Conservation (phyloP, 2,888 invertebrate genomes). For the Drosophila peninsularis region DNA sequence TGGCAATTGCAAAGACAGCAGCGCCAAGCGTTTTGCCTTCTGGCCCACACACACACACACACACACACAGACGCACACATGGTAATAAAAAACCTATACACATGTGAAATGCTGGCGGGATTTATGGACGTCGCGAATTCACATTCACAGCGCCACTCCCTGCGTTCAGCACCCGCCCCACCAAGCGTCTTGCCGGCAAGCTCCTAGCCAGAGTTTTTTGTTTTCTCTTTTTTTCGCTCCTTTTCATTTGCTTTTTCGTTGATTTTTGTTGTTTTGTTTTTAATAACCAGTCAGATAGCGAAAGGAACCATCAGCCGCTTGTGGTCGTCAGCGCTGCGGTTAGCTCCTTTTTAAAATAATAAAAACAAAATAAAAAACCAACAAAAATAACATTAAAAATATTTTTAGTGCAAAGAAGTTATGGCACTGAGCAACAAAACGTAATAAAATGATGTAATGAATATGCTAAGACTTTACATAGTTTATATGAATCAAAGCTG, state of each 20-base stretch:
- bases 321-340: slow-evolving; percentile 63
- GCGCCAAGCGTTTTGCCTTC: slow-evolving; percentile 48
- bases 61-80: slow-evolving; percentile 33
- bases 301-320: slow-evolving; percentile 53
- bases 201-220: slow-evolving; percentile 36
- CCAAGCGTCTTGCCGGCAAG: slow-evolving; percentile 6
- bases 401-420: slow-evolving; percentile 36
- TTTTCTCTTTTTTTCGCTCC: slow-evolving; percentile 33
- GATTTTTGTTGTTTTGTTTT: slow-evolving; percentile 53
- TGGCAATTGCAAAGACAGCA: slow-evolving; percentile 64
- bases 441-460: background rate
- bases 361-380: slow-evolving; percentile 22
- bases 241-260: slow-evolving; percentile 8
- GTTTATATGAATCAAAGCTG: background rate
- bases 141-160: slow-evolving; percentile 35
- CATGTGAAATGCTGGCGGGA: slow-evolving; percentile 73
- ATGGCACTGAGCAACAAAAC: slow-evolving; percentile 43
- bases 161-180: background rate
- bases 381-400: slow-evolving; percentile 29
- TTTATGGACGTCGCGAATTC: slow-evolving; percentile 70
- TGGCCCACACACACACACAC: slow-evolving; percentile 21
- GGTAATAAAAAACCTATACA: slow-evolving; percentile 77
- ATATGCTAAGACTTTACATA: background rate
- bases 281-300: slow-evolving; percentile 71
- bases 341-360: slow-evolving; percentile 61